Evolutionary conservation across 2,888 invertebrate species (phyloP), one percentile per base, ranked within the genome.

Genomic region (Agrypnus murinus): DNA sequence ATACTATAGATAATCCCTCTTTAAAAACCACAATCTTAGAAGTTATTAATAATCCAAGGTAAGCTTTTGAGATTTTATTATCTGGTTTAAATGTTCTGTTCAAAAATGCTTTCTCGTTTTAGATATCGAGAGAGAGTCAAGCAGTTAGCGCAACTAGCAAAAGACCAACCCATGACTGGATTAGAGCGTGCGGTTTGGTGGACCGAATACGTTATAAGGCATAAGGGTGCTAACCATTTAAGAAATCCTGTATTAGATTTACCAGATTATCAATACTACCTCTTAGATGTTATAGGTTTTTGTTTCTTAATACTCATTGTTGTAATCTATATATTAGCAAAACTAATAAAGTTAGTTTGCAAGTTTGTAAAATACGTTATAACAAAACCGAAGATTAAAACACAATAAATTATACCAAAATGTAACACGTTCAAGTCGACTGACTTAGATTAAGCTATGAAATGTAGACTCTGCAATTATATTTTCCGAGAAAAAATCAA

Each of bases 121-220:
- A 64, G 64, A 1, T 64, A 64, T 9, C 25, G 53, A 4, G 10
- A 15, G 9, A 36, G 34, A 50, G 15, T 40, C 1, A 12, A 25
- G 7, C n/a, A 31, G 5, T 50, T 25, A 10, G 53, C 36, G 5
- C 17, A 64, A 12, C 5, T 64, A 14, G 19, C 25, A 4, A 15
- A 14, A 0, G 64, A 64, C 19, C 50, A 64, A 15, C 64, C 64
- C 0, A 50, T 53, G 64, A 53, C 64, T 1, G 50, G 53, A 0
- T 50, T 64, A 19, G 64, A 64, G 9, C 15, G 25, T 25, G 64
- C 64, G 1, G 53, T 64, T 25, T 64, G 64, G 64, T 64, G 64
- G 64, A 64, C 50, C 9, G 64, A 64, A 50, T 64, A 64, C 12
- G 64, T 64, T 10, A 12, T 64, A 3, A 32, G 64, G 17, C 50